Evolutionary conservation across 2,797 vertebrate species (phyloP).

Genomic region (Phataginus tetradactyla): DNA sequence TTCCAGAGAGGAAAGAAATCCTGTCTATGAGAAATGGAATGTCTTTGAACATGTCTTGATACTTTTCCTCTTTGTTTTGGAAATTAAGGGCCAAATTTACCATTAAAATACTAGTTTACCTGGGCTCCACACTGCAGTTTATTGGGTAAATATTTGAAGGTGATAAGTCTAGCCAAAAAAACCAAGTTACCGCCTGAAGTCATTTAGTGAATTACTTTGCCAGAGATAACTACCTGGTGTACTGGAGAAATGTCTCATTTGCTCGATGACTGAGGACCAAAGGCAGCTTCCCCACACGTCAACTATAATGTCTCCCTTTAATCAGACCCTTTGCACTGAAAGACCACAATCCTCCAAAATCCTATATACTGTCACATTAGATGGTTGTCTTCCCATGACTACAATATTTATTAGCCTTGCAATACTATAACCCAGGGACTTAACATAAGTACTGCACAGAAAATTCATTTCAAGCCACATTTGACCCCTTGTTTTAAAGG

Average conservation of each 20-base stretch:
- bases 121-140: not conserved
- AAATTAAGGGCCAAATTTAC: not conserved
- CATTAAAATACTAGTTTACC: not conserved
- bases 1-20: slow-evolving; percentile 17
- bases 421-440: slow-evolving; percentile 60
- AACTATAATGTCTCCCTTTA: slow-evolving; percentile 44
- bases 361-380: slow-evolving; percentile 33
- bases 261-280: slow-evolving; percentile 53
- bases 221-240: slow-evolving; percentile 24
- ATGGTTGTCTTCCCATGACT: slow-evolving; percentile 22
- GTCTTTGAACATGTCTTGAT: not conserved
- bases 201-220: slow-evolving; percentile 37
- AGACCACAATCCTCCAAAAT: slow-evolving; percentile 39
- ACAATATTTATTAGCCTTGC: slow-evolving; percentile 69
- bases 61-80: slow-evolving; percentile 45
- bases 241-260: slow-evolving; percentile 49
- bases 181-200: not conserved
- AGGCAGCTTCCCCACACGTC: slow-evolving; percentile 22
- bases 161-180: slow-evolving; percentile 12
- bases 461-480: slow-evolving; percentile 69
- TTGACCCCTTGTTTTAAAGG: slow-evolving; percentile 72
- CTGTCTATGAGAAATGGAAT: not conserved
- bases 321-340: slow-evolving; percentile 44
- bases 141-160: slow-evolving; percentile 48
- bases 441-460: slow-evolving; percentile 53